Base-by-base conservation (phyloP, 92 coral and sea anemone species). In the Palythoa caribaeorum region DNA sequence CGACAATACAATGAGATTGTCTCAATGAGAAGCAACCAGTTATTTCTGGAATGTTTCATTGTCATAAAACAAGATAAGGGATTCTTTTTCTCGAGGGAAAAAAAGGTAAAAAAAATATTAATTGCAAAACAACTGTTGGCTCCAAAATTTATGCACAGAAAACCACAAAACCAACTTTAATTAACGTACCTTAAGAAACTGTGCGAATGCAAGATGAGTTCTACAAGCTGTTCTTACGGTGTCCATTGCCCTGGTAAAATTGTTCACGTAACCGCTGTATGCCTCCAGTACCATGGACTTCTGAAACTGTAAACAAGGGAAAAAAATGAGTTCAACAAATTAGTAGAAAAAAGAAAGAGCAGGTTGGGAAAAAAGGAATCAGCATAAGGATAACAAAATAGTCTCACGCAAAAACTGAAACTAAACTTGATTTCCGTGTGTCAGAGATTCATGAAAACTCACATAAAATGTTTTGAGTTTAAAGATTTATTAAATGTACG, bases 211-310 rank as follows among this genome's bases (percentile, higher is more conserved):
- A 35, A 89, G 91, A 74, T 94, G 95, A 12, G 93, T 97, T 80
- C 93, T 93, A 77, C 99, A 94, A 15, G 96, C 97, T 38, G 94
- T 88, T 74, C 94, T 94, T 80, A 93, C 90, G 9, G 96, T 94
- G 69, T 97, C 97, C 92, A 95, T 95, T 40, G 99, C 99, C 59
- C 83, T 90, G 47, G 97, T 81, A 77, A 97, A 97, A 88, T 97
- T 97, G 92, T 94, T 95, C 54, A 97, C 99, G 40, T 95, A 97
- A 40, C 87, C 95, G 65, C 95, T 90, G 86, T 97, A 97, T 1
- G 99, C 99, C 89, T 95, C 97, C 36, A 94, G 92, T 2, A 94
- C 95, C 90, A 96, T 97, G 70, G 99, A 92, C 84, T 95, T 97
- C 16, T 94, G 94, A 80, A 97, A 97, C 99, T 97, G 88, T 1